phyloP scores from a whole-genome alignment of 2,888 invertebrate species.

The Caenorhabditis afra region DNA sequence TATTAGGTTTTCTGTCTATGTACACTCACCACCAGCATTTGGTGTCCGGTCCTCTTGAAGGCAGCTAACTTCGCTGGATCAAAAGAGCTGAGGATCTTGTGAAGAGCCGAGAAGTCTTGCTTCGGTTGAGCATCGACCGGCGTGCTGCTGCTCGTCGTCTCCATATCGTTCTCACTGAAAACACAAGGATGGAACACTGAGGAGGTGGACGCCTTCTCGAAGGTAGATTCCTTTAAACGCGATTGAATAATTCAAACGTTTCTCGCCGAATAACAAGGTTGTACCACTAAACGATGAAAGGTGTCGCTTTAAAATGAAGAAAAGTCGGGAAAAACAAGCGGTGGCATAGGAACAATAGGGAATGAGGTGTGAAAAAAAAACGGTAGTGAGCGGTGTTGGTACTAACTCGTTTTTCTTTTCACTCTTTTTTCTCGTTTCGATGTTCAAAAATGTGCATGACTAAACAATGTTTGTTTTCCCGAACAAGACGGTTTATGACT shows the following conservation, averaged over 20 bases:
- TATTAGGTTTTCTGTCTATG: neutral
- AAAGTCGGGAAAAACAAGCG: slow-evolving; percentile 48
- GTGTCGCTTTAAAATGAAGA: neutral
- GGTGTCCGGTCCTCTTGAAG: slow-evolving; percentile 28
- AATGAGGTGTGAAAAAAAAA: slow-evolving; percentile 6
- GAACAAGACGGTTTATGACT: slow-evolving; percentile 9
- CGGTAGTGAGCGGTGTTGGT: slow-evolving; percentile 19
- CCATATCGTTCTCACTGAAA: slow-evolving; percentile 62
- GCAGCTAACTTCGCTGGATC: slow-evolving; percentile 18
- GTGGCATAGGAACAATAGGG: slow-evolving; percentile 12
- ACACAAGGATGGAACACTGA: neutral
- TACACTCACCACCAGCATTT: slow-evolving; percentile 11
- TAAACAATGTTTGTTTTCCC: slow-evolving; percentile 45
- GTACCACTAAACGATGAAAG: slow-evolving; percentile 6
- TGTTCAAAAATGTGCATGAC: slow-evolving; percentile 52
- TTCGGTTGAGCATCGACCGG: neutral
- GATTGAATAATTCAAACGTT: slow-evolving; percentile 28
- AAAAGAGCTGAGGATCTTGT: slow-evolving; percentile 33
- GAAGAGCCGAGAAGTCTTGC: slow-evolving; percentile 37
- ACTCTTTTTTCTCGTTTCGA: slow-evolving; percentile 5
- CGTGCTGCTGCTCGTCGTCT: slow-evolving; percentile 10
- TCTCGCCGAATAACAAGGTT: slow-evolving; percentile 27
- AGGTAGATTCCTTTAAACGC: slow-evolving; percentile 4
- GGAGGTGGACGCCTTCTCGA: neutral
- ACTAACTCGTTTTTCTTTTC: slow-evolving; percentile 5